Evolutionary conservation across 2,113 vertebrate genomes (phyloP).

Genomic region (Sporophila hypoxantha): DNA sequence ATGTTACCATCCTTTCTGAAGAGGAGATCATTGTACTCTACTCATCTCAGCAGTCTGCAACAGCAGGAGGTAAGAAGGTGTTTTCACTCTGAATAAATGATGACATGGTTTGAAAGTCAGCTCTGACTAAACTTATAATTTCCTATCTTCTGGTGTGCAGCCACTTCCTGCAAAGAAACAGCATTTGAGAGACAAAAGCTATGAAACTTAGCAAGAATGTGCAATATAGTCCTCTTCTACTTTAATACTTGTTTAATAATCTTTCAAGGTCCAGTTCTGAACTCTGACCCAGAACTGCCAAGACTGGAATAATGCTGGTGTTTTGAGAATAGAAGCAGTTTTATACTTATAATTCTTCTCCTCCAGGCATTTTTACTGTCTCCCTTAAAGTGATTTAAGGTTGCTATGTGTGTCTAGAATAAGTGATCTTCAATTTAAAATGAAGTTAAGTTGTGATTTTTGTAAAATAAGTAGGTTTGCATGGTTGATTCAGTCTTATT

Average conservation of each 20-base stretch:
- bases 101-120: not conserved
- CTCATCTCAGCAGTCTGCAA: not conserved
- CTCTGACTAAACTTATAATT: not conserved
- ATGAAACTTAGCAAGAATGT: not conserved
- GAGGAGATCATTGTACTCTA: not conserved
- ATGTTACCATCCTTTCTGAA: not conserved
- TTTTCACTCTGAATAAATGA: not conserved
- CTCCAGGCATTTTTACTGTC: not conserved
- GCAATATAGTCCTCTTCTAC: not conserved
- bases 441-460: not conserved
- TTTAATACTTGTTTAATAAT: not conserved
- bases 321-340: not conserved
- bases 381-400: not conserved
- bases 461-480: not conserved
- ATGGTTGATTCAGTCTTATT: not conserved
- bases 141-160: not conserved
- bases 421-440: not conserved
- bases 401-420: not conserved
- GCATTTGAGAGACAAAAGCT: not conserved
- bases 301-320: not conserved
- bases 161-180: not conserved
- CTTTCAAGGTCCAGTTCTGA: not conserved
- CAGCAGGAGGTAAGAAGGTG: not conserved
- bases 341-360: not conserved
- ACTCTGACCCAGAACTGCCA: not conserved